Evolutionary conservation across 2,797 vertebrate genomes (phyloP).

Genomic region (Chelidonichthys spinosus): DNA sequence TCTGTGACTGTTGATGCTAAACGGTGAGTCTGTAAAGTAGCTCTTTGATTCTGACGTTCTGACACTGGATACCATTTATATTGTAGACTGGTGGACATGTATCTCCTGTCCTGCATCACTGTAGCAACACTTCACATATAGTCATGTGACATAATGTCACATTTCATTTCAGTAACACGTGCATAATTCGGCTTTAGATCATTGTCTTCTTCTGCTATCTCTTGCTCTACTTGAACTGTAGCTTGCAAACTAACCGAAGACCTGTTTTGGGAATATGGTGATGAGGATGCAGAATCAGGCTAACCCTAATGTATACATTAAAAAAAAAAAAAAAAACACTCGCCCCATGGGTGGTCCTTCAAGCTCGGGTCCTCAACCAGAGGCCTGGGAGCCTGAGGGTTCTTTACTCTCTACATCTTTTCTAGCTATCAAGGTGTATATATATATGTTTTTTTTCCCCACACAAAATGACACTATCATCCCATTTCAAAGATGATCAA

Average conservation of each 20-base stretch:
- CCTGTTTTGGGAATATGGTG: neutral
- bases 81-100: constrained; percentile 24
- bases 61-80: constrained; percentile 30
- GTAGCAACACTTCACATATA: neutral
- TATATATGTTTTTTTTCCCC: neutral
- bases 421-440: too few species aligned
- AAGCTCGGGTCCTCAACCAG: too few species aligned
- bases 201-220: neutral
- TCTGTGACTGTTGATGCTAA: constrained; percentile 41
- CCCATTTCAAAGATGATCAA: neutral
- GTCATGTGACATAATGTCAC: constrained; percentile 2
- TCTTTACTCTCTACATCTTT: too few species aligned
- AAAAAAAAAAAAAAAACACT: neutral
- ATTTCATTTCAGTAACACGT: constrained; percentile 6
- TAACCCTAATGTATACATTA: neutral
- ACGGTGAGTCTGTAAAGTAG: constrained; percentile 31
- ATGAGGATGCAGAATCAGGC: neutral
- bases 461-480: neutral
- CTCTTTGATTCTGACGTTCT: constrained; percentile 36
- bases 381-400: too few species aligned
- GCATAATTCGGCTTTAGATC: constrained; percentile 4
- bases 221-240: neutral
- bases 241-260: neutral
- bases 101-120: neutral
- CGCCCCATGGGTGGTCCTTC: too few species aligned